These are phyloP conservation scores for Gymnosoma rotundatum DNA, from an alignment of 2,888 invertebrate genomes.

Conservation along the genomic window DNA sequence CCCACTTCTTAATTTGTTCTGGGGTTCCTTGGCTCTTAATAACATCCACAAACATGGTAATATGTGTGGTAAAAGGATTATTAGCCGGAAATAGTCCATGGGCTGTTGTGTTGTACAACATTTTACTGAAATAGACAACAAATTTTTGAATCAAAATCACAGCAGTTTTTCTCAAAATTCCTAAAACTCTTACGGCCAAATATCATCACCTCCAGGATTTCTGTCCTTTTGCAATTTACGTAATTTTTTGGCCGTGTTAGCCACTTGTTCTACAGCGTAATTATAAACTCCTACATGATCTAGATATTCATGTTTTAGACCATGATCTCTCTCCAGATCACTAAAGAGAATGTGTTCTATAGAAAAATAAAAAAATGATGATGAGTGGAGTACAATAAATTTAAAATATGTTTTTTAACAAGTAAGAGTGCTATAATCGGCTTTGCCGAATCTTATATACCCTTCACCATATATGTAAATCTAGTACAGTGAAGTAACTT, in stretches of 20 bases:
- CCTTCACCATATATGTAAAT: too few species aligned
- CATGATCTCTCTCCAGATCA: conserved; percentile 65
- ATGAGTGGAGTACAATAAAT: not conserved
- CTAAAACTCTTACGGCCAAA: conserved; percentile 77
- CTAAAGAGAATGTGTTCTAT: conserved; percentile 52
- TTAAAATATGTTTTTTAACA: too few species aligned
- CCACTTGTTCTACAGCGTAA: conserved; percentile 67
- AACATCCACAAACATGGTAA: conserved; percentile 94
- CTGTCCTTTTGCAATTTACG: conserved; percentile 87
- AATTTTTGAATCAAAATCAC: not conserved
- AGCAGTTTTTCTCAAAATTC: not conserved
- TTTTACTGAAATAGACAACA: conserved; percentile 36
- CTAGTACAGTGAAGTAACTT: too few species aligned
- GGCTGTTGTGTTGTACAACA: conserved; percentile 27
- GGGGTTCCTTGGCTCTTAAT: conserved; percentile 92
- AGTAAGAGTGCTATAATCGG: too few species aligned
- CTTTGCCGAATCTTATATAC: too few species aligned
- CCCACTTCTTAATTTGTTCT: conserved; percentile 93
- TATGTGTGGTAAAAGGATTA: conserved; percentile 77
- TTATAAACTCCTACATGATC: conserved; percentile 73
- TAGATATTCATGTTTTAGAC: conserved; percentile 69
- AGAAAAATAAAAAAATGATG: not conserved
- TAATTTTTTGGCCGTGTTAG: conserved; percentile 86
- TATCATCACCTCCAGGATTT: conserved; percentile 78
- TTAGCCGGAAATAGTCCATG: conserved; percentile 64